Percentiles rank a stretch among this genome's conserved stretches.
phyloP scores from a whole-genome alignment of 1,140 invertebrate genomes.

The Drosophila bocqueti region DNA sequence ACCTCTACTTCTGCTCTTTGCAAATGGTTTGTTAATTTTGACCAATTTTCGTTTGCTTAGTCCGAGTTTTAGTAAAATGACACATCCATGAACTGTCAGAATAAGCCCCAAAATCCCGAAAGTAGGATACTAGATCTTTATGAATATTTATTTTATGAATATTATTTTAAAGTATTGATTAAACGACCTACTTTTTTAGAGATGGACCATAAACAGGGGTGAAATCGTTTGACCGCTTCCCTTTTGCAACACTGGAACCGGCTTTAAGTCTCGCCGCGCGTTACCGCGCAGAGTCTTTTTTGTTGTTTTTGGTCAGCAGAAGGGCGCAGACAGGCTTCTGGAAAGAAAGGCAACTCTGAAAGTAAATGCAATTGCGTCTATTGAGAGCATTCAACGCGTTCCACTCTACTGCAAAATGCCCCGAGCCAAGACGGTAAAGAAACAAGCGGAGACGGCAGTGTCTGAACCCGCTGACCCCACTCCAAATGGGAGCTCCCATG shows the following conservation, averaged over 20 bases:
- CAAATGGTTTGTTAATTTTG: neutral
- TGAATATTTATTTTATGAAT: too few relatives aligned
- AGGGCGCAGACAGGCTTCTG: constrained; percentile 3
- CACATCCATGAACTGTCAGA: neutral
- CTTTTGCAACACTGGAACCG: constrained; percentile 27
- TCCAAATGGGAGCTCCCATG: constrained; percentile 52
- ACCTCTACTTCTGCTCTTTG: neutral
- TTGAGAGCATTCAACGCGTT: neutral
- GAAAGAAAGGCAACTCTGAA: neutral
- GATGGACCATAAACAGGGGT: neutral
- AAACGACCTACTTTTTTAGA: neutral
- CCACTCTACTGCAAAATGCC: constrained; percentile 42
- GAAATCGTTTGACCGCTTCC: neutral
- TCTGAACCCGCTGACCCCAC: constrained; percentile 22
- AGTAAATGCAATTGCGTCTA: neutral
- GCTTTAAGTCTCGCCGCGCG: constrained; percentile 52
- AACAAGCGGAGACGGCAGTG: constrained; percentile 23
- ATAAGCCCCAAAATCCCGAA: neutral
- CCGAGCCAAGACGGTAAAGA: constrained; percentile 54
- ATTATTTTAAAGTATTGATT: too few relatives aligned
- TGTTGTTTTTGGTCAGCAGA: constrained; percentile 13
- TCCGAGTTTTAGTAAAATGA: neutral
- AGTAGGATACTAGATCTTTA: too few relatives aligned
- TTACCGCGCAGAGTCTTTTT: constrained; percentile 66
- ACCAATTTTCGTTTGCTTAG: neutral